A percentile compares a stretch with the other conserved stretches of the same genome.
These are phyloP conservation scores for Diadumene lineata DNA, from an alignment of 92 coral and sea anemone species.

Conservation along the genomic window DNA sequence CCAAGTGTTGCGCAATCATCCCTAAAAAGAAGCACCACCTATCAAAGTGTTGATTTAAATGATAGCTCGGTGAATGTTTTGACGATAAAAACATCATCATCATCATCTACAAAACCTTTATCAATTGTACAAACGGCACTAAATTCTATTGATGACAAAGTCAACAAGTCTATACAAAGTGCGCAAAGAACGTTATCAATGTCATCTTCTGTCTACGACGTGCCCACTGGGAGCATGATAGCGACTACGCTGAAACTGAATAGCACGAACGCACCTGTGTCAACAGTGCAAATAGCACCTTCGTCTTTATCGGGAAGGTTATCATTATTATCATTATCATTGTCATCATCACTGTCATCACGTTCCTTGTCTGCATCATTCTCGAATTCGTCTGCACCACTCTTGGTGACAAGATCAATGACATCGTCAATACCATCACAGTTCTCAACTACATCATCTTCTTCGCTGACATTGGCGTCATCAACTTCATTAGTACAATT, in stretches of 20 bases:
- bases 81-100: not conserved
- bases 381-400: too few relatives aligned
- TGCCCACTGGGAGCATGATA: not conserved
- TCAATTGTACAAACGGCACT: not conserved
- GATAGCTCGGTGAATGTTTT: not conserved
- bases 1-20: too few relatives aligned
- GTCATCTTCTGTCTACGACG: not conserved
- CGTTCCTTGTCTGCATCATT: too few relatives aligned
- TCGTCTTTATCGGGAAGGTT: too few relatives aligned
- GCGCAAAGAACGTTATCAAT: not conserved
- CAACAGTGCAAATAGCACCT: too few relatives aligned
- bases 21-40: not conserved
- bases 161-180: not conserved
- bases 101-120: not conserved
- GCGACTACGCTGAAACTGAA: not conserved
- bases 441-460: not conserved
- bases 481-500: not conserved
- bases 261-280: not conserved
- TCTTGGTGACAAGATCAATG: not conserved
- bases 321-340: not conserved
- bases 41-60: not conserved
- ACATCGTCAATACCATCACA: slow-evolving; percentile 4
- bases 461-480: not conserved
- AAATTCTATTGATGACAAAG: not conserved
- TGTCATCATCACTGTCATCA: too few relatives aligned